These are phyloP conservation scores for Isurus oxyrinchus DNA, from an alignment of 2,113 vertebrate genomes.

Conservation along the genomic window DNA sequence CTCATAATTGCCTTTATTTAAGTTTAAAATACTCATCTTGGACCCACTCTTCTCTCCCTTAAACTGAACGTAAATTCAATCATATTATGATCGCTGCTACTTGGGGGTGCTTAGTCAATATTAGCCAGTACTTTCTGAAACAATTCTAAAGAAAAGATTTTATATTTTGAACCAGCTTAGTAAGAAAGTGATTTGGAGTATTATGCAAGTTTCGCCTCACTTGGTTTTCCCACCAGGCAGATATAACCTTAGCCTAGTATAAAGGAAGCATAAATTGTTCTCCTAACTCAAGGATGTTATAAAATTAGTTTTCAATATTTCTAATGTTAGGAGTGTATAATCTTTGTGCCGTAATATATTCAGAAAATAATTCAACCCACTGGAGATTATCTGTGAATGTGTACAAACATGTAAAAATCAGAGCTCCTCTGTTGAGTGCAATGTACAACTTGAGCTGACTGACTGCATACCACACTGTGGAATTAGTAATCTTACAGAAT, in stretches of 20 bases:
- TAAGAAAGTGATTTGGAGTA: not conserved
- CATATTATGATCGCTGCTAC: no score
- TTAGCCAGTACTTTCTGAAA: not conserved
- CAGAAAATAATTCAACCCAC: not conserved
- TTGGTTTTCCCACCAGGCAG: not conserved
- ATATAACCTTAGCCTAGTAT: not conserved
- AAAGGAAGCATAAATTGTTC: not conserved
- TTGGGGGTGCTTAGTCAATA: not conserved
- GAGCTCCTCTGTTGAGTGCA: not conserved
- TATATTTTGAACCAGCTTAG: not conserved
- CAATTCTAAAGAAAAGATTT: not conserved
- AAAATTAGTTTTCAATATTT: not conserved
- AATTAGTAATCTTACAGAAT: not conserved
- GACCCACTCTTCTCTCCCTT: no score
- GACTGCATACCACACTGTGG: not conserved
- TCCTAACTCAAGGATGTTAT: not conserved
- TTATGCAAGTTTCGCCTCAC: not conserved
- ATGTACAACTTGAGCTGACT: not conserved
- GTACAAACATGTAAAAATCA: not conserved
- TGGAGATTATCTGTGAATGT: not conserved
- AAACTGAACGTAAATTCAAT: no score
- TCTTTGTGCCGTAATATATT: not conserved
- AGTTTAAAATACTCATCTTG: no score
- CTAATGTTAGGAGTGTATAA: not conserved
- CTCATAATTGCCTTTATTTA: no score